phyloP scores from a whole-genome alignment of 2,888 invertebrate genomes.

The Amphimallon solstitiale region DNA sequence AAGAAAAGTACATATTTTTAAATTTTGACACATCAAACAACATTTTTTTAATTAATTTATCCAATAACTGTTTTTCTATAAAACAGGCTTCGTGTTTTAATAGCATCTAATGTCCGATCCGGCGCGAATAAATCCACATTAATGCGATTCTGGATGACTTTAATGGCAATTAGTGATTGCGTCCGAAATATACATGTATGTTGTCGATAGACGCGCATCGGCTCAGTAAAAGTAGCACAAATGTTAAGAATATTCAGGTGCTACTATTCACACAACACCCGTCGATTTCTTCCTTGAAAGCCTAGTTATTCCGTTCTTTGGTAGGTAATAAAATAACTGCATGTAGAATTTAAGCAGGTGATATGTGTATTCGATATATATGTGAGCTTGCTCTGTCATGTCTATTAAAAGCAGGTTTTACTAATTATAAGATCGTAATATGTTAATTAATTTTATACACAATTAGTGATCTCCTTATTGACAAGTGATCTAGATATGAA shows the following conservation, averaged over 20 bases:
- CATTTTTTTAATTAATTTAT: constrained; percentile 6
- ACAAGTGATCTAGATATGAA: not conserved
- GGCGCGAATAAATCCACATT: constrained; percentile 26
- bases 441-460: constrained; percentile 5
- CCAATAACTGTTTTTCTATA: constrained; percentile 15
- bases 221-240: constrained; percentile 20
- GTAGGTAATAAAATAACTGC: not conserved
- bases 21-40: constrained; percentile 1
- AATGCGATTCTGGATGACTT: constrained; percentile 25
- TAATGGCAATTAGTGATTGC: constrained; percentile 22
- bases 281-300: not conserved
- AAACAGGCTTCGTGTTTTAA: constrained; percentile 22
- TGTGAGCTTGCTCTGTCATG: no score
- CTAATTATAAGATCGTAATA: constrained; percentile 7
- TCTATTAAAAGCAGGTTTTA: constrained; percentile 6
- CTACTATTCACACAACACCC: constrained; percentile 1
- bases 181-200: constrained; percentile 7
- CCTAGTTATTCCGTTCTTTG: not conserved
- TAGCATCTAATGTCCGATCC: constrained; percentile 21
- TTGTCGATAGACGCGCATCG: constrained; percentile 6
- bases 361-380: no score
- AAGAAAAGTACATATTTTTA: not conserved
- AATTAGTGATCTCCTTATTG: not conserved
- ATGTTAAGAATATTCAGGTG: constrained; percentile 5
- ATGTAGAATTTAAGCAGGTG: not conserved